phyloP scores from a whole-genome alignment of 2,888 invertebrate genomes.

The Chirona hameri region DNA sequence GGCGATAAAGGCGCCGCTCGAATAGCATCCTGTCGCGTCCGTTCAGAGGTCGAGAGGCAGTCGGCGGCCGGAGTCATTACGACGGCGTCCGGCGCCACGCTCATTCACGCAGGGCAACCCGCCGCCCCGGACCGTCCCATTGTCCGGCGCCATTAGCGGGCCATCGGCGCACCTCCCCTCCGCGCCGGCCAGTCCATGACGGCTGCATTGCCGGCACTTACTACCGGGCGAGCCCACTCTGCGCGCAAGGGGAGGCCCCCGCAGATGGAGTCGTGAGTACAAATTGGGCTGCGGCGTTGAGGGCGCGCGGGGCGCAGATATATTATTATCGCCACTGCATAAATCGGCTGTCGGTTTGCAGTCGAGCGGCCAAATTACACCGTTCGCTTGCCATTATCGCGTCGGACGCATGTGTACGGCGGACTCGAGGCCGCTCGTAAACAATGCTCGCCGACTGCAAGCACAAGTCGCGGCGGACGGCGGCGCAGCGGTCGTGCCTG shows the following conservation, averaged over 20 bases:
- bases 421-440: not conserved
- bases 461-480: not conserved
- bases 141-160: not conserved
- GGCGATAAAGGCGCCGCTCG: not conserved
- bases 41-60: not conserved
- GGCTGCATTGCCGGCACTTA: not conserved
- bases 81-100: not conserved
- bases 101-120: not conserved
- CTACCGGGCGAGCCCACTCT: not conserved
- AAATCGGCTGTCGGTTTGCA: not conserved
- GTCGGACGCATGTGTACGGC: constrained; percentile 6
- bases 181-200: not conserved
- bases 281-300: not conserved
- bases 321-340: constrained; percentile 24
- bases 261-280: not conserved
- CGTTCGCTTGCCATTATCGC: not conserved
- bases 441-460: not conserved
- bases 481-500: not conserved
- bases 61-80: not conserved
- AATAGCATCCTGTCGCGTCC: not conserved
- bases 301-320: not conserved
- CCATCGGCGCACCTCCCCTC: not conserved
- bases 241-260: not conserved
- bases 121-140: not conserved
- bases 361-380: not conserved